phyloP scores from a whole-genome alignment of 2,888 invertebrate species.

The Cryptus armator region DNA sequence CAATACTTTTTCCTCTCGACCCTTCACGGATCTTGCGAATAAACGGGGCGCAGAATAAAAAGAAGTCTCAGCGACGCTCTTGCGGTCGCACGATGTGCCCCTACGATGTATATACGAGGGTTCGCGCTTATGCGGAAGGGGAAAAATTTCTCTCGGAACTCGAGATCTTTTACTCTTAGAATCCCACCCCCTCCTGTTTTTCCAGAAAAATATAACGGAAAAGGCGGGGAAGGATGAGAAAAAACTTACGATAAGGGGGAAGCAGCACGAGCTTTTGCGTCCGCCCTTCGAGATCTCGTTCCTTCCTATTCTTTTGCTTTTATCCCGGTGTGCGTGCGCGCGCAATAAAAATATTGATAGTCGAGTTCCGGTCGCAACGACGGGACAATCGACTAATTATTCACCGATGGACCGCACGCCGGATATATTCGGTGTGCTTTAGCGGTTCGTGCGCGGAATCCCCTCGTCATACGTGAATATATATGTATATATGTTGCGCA shows the following conservation, averaged over 20 bases:
- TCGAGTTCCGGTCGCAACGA: conserved; percentile 80
- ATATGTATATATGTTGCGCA: conserved; percentile 4
- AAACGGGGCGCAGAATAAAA: neutral
- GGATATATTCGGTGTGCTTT: conserved; percentile 71
- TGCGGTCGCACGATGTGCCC: conserved; percentile 23
- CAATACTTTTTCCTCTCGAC: conserved; percentile 39
- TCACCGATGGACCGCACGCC: conserved; percentile 76
- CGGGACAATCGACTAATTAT: conserved; percentile 83
- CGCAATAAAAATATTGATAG: conserved; percentile 83
- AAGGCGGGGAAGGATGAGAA: conserved; percentile 24
- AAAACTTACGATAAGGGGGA: conserved; percentile 41
- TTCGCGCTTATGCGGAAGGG: neutral
- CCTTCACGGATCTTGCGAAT: neutral
- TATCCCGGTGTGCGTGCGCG: conserved; percentile 41
- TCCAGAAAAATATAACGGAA: conserved; percentile 8
- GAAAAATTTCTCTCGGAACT: conserved; percentile 33
- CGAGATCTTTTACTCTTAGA: conserved; percentile 2
- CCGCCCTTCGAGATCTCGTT: conserved; percentile 66
- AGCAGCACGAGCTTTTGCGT: neutral
- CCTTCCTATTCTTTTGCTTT: conserved; percentile 45
- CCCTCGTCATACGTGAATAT: neutral
- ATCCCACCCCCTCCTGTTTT: neutral
- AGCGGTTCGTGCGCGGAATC: conserved; percentile 60
- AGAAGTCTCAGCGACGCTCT: conserved; percentile 15
- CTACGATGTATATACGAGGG: neutral